These are phyloP conservation scores for Stenchaetothrips biformis DNA, from an alignment of 2,888 invertebrate species.

Conservation along the genomic window DNA sequence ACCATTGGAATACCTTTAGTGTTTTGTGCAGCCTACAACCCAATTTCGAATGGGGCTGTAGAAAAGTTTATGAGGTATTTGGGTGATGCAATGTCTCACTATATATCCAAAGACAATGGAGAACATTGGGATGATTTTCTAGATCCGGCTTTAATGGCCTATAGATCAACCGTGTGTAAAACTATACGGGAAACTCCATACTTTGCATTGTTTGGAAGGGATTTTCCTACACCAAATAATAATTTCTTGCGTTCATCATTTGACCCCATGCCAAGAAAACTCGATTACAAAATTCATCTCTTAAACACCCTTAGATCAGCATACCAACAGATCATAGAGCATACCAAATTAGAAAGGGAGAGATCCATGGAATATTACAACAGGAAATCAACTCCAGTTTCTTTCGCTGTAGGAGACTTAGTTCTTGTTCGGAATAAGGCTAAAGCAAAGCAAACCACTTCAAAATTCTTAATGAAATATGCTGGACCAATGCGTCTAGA, in stretches of 20 bases:
- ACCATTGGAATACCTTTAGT: not conserved
- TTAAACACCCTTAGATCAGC: not conserved
- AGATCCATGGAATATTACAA: not conserved
- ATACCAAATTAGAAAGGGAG: not conserved
- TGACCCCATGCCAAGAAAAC: not conserved
- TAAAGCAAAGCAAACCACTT: not conserved
- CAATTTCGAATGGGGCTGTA: not conserved
- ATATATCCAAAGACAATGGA: not conserved
- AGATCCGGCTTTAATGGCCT: not conserved
- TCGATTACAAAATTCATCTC: not conserved
- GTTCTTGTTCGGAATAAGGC: not conserved
- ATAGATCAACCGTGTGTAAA: not conserved
- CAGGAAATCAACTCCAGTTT: not conserved
- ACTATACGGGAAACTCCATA: not conserved
- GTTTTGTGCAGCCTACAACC: not conserved
- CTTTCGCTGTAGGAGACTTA: not conserved
- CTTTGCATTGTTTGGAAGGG: not conserved
- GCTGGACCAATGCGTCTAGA: not conserved
- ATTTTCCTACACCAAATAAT: not conserved
- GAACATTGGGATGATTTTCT: constrained; percentile 1
- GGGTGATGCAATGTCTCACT: not conserved
- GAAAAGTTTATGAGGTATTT: not conserved
- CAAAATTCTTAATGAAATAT: not conserved
- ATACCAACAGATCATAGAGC: not conserved
- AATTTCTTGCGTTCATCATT: not conserved